Evolutionary conservation across 2,797 vertebrate genomes (phyloP).

Genomic region (Eulemur rubriventer): DNA sequence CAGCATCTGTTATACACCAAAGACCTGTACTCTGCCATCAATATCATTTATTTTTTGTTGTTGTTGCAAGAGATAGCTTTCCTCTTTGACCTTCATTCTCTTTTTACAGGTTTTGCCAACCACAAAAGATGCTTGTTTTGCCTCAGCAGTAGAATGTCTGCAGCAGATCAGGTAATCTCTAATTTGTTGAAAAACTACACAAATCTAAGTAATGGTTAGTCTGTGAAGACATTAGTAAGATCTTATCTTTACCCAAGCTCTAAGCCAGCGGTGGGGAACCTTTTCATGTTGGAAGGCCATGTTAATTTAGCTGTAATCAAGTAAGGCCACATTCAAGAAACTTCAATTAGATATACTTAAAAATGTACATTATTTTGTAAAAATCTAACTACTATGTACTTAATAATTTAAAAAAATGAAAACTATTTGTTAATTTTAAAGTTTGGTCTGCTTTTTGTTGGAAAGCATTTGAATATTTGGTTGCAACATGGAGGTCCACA

Average conservation of each 20-base stretch:
- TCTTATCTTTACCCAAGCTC: neutral
- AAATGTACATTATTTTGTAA: neutral
- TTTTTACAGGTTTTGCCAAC: constrained; percentile 90
- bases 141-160: constrained; percentile 95
- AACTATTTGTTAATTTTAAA: neutral
- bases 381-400: neutral
- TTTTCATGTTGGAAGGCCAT: neutral
- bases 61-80: neutral
- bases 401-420: neutral
- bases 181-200: constrained; percentile 16
- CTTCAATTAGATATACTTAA: neutral
- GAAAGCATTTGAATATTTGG: neutral
- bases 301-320: neutral
- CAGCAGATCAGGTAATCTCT: constrained; percentile 96
- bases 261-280: neutral
- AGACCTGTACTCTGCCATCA: neutral
- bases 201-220: neutral
- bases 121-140: constrained; percentile 95
- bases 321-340: neutral
- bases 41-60: neutral
- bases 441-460: neutral
- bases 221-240: neutral
- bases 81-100: neutral
- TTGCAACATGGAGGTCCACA: neutral
- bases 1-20: neutral